phyloP scores from a whole-genome alignment of 2,113 vertebrate species.

The Phasianus colchicus region DNA sequence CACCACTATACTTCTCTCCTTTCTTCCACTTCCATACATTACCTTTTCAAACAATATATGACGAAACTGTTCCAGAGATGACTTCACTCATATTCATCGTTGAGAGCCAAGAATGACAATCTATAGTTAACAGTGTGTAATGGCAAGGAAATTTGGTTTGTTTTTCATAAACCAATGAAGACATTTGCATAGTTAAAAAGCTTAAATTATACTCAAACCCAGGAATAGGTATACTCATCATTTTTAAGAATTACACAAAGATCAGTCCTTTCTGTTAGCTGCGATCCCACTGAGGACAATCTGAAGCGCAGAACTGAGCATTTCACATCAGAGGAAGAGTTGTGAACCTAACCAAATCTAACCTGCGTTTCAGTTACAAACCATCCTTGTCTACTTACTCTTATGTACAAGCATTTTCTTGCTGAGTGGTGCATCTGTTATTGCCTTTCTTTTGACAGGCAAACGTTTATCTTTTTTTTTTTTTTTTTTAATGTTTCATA shows the following conservation, averaged over 20 bases:
- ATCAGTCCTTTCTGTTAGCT: background rate
- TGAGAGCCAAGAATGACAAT: background rate
- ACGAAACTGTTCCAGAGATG: background rate
- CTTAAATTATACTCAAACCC: background rate
- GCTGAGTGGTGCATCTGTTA: background rate
- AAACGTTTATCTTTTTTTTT: accelerated
- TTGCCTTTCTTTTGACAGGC: background rate
- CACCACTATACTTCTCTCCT: background rate
- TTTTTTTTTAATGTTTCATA: background rate
- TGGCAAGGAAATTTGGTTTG: background rate
- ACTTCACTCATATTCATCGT: background rate
- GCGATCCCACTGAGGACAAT: background rate
- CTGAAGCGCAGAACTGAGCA: background rate
- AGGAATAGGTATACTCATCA: background rate
- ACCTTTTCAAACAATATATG: background rate
- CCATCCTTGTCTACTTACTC: background rate
- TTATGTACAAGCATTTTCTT: background rate
- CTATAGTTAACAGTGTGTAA: background rate
- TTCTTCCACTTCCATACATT: background rate
- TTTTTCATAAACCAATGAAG: background rate
- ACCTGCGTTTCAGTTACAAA: background rate
- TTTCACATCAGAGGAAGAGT: background rate
- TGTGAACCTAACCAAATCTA: background rate
- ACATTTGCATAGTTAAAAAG: background rate
- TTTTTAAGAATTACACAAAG: background rate